These are phyloP conservation scores for Mus spicilegus DNA, from an alignment of 2,113 vertebrate genomes.

Conservation along the genomic window DNA sequence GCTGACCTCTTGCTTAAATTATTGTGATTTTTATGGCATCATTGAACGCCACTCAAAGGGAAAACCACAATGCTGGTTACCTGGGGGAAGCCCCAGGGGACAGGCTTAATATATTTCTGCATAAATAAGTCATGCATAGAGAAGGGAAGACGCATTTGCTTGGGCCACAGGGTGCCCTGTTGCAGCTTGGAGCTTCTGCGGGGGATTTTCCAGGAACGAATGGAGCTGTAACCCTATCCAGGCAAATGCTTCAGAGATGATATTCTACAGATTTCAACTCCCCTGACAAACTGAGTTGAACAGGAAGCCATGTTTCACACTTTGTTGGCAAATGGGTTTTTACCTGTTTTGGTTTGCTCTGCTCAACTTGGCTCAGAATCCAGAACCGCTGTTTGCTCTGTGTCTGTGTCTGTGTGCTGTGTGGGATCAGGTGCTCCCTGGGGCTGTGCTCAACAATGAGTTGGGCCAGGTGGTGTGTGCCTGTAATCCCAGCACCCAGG, in stretches of 20 bases:
- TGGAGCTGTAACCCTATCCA: background rate
- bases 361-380: background rate
- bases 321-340: background rate
- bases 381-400: background rate
- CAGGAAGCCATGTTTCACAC: background rate
- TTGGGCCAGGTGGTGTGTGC: background rate
- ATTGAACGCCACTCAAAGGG: slow-evolving; percentile 53
- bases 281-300: background rate
- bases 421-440: background rate
- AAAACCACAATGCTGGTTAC: slow-evolving; percentile 1
- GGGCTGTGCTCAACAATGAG: background rate
- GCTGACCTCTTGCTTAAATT: slow-evolving; percentile 34
- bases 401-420: background rate
- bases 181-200: background rate
- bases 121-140: background rate
- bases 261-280: background rate
- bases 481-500: background rate
- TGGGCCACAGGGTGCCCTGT: background rate
- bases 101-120: slow-evolving; percentile 23
- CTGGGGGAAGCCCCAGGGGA: slow-evolving; percentile 11
- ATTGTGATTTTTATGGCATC: background rate
- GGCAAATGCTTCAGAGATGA: background rate
- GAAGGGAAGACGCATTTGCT: background rate
- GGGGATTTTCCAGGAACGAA: background rate
- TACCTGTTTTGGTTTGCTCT: background rate